Conservation (phyloP, 2,888 invertebrate species). For the Nemotelus pantherinus region DNA sequence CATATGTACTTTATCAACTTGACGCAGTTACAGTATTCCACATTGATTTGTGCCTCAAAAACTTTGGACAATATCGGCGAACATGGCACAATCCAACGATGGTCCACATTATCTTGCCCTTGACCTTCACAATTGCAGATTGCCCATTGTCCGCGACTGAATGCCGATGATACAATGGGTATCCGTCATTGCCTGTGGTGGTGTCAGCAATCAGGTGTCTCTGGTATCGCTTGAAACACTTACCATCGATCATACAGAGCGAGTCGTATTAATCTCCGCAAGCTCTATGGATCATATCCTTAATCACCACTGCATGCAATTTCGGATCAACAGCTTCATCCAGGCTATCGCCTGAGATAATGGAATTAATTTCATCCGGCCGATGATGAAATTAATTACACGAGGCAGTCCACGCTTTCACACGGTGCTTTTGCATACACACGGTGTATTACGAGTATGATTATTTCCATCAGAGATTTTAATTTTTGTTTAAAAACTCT, state of each 20-base stretch:
- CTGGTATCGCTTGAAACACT: conserved; percentile 57
- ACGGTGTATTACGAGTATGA: not conserved
- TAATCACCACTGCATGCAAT: conserved; percentile 54
- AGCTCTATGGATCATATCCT: conserved; percentile 59
- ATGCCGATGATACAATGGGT: conserved; percentile 59
- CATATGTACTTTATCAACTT: conserved; percentile 62
- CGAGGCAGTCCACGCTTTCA: conserved; percentile 9
- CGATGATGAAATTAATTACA: conserved; percentile 50
- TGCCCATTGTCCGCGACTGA: conserved; percentile 51
- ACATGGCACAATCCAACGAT: conserved; percentile 60
- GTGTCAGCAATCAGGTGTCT: conserved; percentile 53
- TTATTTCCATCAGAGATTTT: conserved; percentile 53
- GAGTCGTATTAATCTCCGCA: conserved; percentile 58
- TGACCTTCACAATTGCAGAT: conserved; percentile 42
- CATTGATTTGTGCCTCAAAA: conserved; percentile 61
- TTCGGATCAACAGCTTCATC: conserved; percentile 56
- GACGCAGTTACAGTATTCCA: conserved; percentile 62
- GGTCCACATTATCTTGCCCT: no score
- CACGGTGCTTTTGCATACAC: no score
- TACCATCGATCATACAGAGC: conserved; percentile 60
- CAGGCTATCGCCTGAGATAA: conserved; percentile 54
- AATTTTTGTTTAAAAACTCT: conserved; percentile 58
- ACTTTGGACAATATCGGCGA: conserved; percentile 56
- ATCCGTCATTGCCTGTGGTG: conserved; percentile 56
- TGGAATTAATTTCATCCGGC: conserved; percentile 52